Percentiles rank a stretch among this genome's conserved stretches.
Conservation (phyloP, 2,113 vertebrate species). For the Genyomyrus donnyi region DNA sequence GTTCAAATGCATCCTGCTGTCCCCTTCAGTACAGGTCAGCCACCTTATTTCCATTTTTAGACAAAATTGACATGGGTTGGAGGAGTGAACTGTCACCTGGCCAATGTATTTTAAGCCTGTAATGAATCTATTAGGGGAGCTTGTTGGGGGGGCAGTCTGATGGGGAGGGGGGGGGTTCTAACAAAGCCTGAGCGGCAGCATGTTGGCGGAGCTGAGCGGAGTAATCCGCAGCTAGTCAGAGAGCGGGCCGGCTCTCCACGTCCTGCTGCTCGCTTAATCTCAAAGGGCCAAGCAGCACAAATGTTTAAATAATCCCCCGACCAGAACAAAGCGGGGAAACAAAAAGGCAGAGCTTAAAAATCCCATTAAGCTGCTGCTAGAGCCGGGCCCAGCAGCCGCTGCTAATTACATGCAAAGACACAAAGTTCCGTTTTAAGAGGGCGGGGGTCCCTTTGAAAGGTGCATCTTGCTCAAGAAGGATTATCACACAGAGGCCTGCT, state of each 20-base stretch:
- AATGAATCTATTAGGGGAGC: slow-evolving; percentile 15
- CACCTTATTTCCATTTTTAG: neutral
- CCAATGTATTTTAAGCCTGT: neutral
- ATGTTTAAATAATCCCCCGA: slow-evolving; percentile 23
- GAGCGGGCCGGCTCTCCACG: slow-evolving; percentile 38
- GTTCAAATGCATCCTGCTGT: neutral
- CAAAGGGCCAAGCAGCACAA: slow-evolving; percentile 20
- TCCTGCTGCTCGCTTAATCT: slow-evolving; percentile 37
- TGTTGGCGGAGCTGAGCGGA: slow-evolving; percentile 3
- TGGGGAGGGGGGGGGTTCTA: neutral
- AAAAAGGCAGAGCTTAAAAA: slow-evolving; percentile 22
- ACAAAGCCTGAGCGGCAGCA: neutral
- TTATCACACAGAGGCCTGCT: neutral
- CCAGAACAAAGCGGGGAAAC: slow-evolving; percentile 19
- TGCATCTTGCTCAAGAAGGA: neutral
- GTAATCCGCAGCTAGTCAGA: slow-evolving; percentile 5
- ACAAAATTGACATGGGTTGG: neutral
- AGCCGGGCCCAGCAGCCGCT: slow-evolving; percentile 8
- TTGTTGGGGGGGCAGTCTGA: neutral
- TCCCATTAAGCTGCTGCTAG: slow-evolving; percentile 25
- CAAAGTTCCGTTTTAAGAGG: slow-evolving; percentile 13
- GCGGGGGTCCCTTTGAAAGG: neutral
- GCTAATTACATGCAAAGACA: slow-evolving; percentile 29
- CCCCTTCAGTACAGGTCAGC: neutral
- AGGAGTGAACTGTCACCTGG: neutral